These are phyloP conservation scores for Parambassis ranga DNA, from an alignment of 2,797 vertebrate genomes.

Conservation along the genomic window DNA sequence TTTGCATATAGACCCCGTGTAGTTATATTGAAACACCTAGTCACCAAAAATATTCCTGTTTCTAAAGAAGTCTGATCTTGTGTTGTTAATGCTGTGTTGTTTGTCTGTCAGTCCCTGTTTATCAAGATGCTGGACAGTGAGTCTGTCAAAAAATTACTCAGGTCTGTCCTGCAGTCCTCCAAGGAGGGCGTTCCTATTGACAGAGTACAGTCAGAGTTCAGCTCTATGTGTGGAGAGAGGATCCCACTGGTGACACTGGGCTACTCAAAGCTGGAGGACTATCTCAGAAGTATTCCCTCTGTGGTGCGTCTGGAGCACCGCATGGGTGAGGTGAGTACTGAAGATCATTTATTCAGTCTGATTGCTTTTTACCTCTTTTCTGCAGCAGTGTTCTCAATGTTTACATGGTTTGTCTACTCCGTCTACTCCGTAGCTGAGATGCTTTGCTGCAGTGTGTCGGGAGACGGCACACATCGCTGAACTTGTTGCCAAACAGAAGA, in stretches of 20 bases:
- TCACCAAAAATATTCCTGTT: too few relatives aligned
- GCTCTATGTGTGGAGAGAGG: conserved; percentile 84
- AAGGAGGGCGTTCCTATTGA: conserved; percentile 83
- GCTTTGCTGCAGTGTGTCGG: conserved; percentile 83
- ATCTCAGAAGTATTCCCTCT: conserved; percentile 84
- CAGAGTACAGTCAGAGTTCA: conserved; percentile 85
- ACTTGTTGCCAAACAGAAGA: conserved; percentile 88
- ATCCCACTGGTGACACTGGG: conserved; percentile 87
- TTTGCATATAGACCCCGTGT: too few relatives aligned
- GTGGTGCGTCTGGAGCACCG: conserved; percentile 83
- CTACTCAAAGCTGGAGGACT: conserved; percentile 81
- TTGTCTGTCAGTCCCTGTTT: conserved; percentile 17
- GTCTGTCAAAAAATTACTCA: conserved; percentile 85
- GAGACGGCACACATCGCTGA: conserved; percentile 89
- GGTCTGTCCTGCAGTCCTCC: conserved; percentile 89
- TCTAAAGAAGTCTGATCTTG: too few relatives aligned
- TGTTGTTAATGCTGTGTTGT: too few relatives aligned
- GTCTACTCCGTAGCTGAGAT: conserved; percentile 69
- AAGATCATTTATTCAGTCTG: neutral
- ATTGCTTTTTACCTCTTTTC: neutral
- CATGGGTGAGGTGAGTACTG: conserved; percentile 83
- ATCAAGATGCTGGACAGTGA: conserved; percentile 85
- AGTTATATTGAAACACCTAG: too few relatives aligned
- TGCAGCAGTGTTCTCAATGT: neutral
- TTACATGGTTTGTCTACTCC: neutral